A percentile compares a stretch with the other conserved stretches of the same genome.
phyloP scores from a whole-genome alignment of 2,797 vertebrate species.

The Pantherophis vulpinus region DNA sequence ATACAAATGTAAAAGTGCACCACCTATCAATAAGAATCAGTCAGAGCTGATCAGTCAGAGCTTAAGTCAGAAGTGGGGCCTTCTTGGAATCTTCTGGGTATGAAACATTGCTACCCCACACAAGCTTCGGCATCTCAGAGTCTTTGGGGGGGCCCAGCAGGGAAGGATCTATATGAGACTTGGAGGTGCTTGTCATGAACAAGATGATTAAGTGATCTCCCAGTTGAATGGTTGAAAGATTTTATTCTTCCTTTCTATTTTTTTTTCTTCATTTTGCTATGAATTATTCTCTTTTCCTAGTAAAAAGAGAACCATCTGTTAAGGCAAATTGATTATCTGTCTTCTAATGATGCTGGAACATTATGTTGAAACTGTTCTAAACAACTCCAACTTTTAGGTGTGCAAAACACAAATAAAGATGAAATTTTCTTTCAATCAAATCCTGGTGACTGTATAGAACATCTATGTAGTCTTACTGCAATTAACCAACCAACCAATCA shows the following conservation, averaged over 20 bases:
- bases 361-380: constrained; percentile 3
- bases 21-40: constrained; percentile 42
- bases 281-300: constrained; percentile 15
- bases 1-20: neutral
- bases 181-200: constrained; percentile 36
- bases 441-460: neutral
- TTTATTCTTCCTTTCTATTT: constrained; percentile 39
- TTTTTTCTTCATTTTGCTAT: neutral
- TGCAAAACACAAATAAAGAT: neutral
- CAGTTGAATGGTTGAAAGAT: constrained; percentile 23
- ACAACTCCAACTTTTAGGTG: neutral
- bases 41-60: too few species aligned
- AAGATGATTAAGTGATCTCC: constrained; percentile 37
- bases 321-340: constrained; percentile 26
- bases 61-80: constrained; percentile 44
- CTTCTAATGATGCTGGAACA: neutral
- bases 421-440: neutral
- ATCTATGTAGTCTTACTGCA: neutral
- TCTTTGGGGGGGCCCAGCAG: neutral
- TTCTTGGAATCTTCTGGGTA: constrained; percentile 6
- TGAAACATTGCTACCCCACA: neutral
- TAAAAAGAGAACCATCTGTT: constrained; percentile 14
- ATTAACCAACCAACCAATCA: neutral
- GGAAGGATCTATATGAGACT: constrained; percentile 13
- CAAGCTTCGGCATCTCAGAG: constrained; percentile 11